Base-by-base conservation (phyloP, 2,797 vertebrate genomes). In the Apogon hyalosoma region DNA sequence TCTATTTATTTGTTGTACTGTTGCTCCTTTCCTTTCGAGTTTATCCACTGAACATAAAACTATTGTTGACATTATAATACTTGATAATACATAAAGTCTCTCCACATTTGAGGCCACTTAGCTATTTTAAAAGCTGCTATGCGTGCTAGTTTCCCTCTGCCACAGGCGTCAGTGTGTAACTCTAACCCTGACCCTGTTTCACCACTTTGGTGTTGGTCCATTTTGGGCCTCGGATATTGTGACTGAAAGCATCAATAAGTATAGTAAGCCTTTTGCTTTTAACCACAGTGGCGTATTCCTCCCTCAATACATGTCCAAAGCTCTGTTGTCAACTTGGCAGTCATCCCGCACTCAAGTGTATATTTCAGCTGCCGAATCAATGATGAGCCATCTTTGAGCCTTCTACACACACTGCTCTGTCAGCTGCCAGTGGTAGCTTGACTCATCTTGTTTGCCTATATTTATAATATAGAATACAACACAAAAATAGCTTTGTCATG, bases 301-400 rank as follows among this genome's bases (percentile, higher is more conserved):
- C 59, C 48, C 46, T 69, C 55, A 60, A 66, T 73, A 49, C 59
- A 42, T 63, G 60, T 65, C 50, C 61, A 76, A 75, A 70, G 56
- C 61, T 72, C 55, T 50, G 47, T 73, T 71, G 51, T 69, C 6
- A 70, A 80, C 45, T 63, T 86, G 86, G 77, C 83, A 65, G 45
- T 31, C 43, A n/a, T 73, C 43, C 78, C 9, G 45, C 74, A 46
- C 43, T 70, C 63, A 58, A 70, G 56, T 71, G 73, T 69, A 51
- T 69, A 69, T 84, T 86, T 61, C 62, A 77, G 59, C 52, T 9
- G 7, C 12, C 62, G 62, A 81, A 73, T 74, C 77, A 54, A 46
- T 69, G 64, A 79, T 65, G 76, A 77, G 57, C 53, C 0, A 40
- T 68, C 61, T 69, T 50, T 78, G 21, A 63, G 53, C 19, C 53